Conservation (phyloP, 2,888 invertebrate species). For the Linnaemya tessellans region DNA sequence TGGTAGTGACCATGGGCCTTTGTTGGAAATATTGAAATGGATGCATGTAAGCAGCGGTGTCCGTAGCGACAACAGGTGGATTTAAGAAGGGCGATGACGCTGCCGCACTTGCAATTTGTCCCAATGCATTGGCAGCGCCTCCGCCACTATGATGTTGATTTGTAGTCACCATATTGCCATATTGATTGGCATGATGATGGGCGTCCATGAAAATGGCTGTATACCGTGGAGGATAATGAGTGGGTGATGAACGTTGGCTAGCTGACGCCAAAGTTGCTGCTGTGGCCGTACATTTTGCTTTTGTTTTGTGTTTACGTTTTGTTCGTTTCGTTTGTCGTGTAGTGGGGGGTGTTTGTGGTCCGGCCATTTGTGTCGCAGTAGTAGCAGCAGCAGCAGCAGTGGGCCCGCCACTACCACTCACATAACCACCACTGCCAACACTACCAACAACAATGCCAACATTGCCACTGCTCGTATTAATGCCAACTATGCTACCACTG, state of each 20-base stretch:
- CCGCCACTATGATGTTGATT: conserved; percentile 71
- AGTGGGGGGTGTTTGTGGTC: conserved; percentile 71
- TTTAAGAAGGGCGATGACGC: conserved; percentile 76
- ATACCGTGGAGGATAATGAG: conserved; percentile 81
- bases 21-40: conserved; percentile 78
- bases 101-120: conserved; percentile 76
- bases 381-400: conserved; percentile 40
- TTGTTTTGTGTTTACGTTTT: conserved; percentile 79
- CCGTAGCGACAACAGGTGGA: conserved; percentile 70
- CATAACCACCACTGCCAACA: conserved; percentile 28
- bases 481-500: conserved; percentile 58
- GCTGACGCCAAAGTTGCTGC: conserved; percentile 67
- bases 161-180: conserved; percentile 55
- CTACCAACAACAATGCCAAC: conserved; percentile 35
- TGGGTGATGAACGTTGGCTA: conserved; percentile 73
- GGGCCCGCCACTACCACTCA: conserved; percentile 67
- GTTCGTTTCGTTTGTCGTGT: conserved; percentile 78
- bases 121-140: conserved; percentile 76
- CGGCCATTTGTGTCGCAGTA: conserved; percentile 60
- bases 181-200: conserved; percentile 62
- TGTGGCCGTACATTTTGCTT: conserved; percentile 74
- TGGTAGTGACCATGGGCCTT: conserved; percentile 73
- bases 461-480: conserved; percentile 32
- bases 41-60: conserved; percentile 76
- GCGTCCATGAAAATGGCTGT: conserved; percentile 81